Evolutionary conservation across 2,888 invertebrate species (phyloP), one percentile per base, ranked within the genome.

Genomic region (Orthosia incerta): DNA sequence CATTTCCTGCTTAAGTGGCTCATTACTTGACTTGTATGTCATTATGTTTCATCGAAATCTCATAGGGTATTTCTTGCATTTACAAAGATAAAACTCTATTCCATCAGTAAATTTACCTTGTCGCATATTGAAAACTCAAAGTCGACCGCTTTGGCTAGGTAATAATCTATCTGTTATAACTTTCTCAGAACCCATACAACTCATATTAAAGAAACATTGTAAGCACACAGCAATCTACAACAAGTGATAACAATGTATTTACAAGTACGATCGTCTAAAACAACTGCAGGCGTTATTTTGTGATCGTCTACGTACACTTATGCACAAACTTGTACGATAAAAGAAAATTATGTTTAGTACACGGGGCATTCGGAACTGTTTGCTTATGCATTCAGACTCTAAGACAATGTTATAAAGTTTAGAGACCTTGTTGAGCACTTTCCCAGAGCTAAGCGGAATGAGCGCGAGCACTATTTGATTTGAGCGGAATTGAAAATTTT

Each of bases 361-460:
- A 87, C 74, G 62, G 23, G 77, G 80, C 82, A 87, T 88, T 88
- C 77, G 83, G 75, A 89, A 87, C 90, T 90, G 86, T 88, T 93
- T 88, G 81, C 85, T 92, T 93, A 93, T 93, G 88, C 90, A 94
- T 92, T 91, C 93, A 84, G 86, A 85, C 89, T 87, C 84, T 88
- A 86, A 90, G 91, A 92, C 92, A 92, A 92, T 91, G 90, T 89
- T 90, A 88, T 89, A 89, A 92, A 92, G 89, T 92, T 91, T 86
- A 82, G 84, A 87, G 86, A 87, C 83, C 86, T 87, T 81, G 85
- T 89, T 85, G 87, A 86, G 87, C 87, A 88, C 88, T 90, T 92
- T 88, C 87, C 84, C 84, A 77, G 88, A 91, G 88, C 91, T 89
- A 90, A 92, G 87, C 86, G 83, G 86, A 90, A 90, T 89, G 88